Evolutionary conservation across 2,888 invertebrate genomes (phyloP), one percentile per base, ranked within the genome.

Genomic region (Zygaena filipendulae): DNA sequence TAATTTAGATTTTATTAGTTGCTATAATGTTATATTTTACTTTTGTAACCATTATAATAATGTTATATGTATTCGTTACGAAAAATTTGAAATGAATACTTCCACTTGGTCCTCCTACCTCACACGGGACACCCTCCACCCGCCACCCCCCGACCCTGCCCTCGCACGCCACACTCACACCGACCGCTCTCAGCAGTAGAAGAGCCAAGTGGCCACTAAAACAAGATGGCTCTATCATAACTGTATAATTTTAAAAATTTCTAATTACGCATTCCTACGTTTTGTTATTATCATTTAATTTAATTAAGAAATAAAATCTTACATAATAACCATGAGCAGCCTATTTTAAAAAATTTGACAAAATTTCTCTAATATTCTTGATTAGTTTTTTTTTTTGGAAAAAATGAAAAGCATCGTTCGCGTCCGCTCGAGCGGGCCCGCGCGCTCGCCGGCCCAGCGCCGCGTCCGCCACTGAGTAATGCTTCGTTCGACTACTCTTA

Each of bases 1-100:
- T 77, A 77, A 75, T 77, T 79, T 79, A 77, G 69, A 77, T 75
- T 66, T 72, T 71, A 79, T 71, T 75, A 75, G 63, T 70, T 59
- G 64, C 79, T 79, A 79, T 77, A 75, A 77, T 79, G 79, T 79
- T 72, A 79, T 77, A 79, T 63, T 75, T 77, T 77, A 77, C 74
- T 70, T 74, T 67, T 75, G 72, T 77, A 79, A 77, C 77, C 74
- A 70, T 77, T 77, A 75, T 74, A 61, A 77, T 75, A 70, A 77
- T 74, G 75, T 74, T 75, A 74, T 74, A 75, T 75, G 77, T 75
- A 77, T 74, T 75, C 70, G 75, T 74, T 77, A 75, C 72, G 69
- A 71, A 71, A 69, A 67, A 57, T 68, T 16, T 59, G 52, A 62
- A 72, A 71, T 59, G 59, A 52, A 53, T 59, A 59, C 55, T 49